Evolutionary conservation across 2,113 vertebrate species (phyloP).

Genomic region (Pseudonaja textilis): DNA sequence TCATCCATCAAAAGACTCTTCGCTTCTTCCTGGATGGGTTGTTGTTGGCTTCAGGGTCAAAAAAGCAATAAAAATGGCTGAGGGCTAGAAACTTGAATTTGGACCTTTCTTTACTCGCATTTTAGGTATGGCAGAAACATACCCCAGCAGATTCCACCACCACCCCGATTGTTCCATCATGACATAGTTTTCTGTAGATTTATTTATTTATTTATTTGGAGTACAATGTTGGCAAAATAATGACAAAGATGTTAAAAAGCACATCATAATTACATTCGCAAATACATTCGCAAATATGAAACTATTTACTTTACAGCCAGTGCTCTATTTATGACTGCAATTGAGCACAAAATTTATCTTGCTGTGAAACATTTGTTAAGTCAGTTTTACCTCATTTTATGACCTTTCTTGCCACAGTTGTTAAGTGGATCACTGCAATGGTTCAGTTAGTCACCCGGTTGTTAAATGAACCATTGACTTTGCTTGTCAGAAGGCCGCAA

Average conservation of each 20-base stretch:
- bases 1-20: background rate
- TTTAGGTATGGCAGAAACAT: background rate
- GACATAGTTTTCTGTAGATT: background rate
- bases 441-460: background rate
- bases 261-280: background rate
- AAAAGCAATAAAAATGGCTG: background rate
- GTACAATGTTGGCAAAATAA: background rate
- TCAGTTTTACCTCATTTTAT: background rate
- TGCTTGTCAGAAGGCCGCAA: background rate
- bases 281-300: background rate
- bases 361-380: background rate
- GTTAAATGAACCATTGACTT: background rate
- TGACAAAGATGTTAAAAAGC: background rate
- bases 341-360: background rate
- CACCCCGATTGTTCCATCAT: background rate
- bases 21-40: background rate
- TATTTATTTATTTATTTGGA: background rate
- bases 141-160: rapidly evolving
- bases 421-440: background rate
- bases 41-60: background rate
- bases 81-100: background rate
- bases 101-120: background rate
- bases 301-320: background rate
- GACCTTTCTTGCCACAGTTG: background rate
- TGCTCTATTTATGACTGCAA: background rate